Conservation (phyloP, 2,797 vertebrate species). For the Remorina albescens region DNA sequence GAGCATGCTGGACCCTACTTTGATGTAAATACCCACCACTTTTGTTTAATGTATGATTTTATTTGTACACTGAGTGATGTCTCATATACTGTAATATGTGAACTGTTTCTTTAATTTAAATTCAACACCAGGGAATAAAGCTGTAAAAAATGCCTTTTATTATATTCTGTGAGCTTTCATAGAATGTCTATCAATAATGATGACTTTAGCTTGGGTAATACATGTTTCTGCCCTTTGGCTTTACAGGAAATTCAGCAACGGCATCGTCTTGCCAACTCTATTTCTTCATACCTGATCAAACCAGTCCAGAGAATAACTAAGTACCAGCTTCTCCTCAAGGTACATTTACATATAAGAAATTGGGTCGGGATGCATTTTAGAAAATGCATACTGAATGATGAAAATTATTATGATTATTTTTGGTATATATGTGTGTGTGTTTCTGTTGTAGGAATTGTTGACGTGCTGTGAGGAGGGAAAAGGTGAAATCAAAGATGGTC, state of each 20-base stretch:
- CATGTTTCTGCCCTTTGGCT: neutral
- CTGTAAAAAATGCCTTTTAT: neutral
- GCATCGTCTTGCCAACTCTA: constrained; percentile 97
- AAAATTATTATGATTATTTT: neutral
- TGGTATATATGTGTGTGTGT: constrained; percentile 5
- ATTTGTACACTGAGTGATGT: neutral
- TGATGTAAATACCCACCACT: constrained; percentile 87
- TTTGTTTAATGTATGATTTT: neutral
- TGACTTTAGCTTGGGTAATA: neutral
- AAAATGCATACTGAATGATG: neutral
- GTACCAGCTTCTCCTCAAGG: constrained; percentile 98
- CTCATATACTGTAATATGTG: neutral
- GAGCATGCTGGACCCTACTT: constrained; percentile 97
- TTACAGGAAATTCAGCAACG: constrained; percentile 96
- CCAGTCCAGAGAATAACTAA: constrained; percentile 99
- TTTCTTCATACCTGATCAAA: constrained; percentile 99
- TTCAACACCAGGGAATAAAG: neutral
- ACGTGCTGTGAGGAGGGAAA: constrained; percentile 99
- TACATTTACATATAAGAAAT: constrained; percentile 51
- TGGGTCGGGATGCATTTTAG: neutral
- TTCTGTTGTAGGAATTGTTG: constrained; percentile 89
- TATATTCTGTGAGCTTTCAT: neutral
- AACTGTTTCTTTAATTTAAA: neutral
- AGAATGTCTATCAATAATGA: neutral
- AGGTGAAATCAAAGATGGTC: constrained; percentile 98